Percentiles rank a stretch among this genome's conserved stretches.
Conservation (phyloP, 2,797 vertebrate species). For the Orientallactaga sibirica region DNA sequence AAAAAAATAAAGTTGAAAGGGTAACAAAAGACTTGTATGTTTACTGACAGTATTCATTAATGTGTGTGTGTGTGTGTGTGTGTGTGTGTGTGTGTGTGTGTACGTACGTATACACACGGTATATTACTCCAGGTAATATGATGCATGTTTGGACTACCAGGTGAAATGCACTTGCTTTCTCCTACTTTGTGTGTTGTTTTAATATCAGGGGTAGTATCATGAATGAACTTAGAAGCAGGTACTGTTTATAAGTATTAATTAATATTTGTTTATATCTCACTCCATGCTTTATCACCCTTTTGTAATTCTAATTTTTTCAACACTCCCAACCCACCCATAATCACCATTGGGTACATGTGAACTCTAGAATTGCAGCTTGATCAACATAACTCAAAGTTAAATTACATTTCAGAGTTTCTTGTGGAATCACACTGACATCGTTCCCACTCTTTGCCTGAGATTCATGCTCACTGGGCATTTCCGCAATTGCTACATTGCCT, state of each 20-base stretch:
- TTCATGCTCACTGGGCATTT: background rate
- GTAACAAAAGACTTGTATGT: background rate
- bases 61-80: background rate
- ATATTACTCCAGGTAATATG: background rate
- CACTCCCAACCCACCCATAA: background rate
- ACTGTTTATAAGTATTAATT: background rate
- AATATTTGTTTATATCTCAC: background rate
- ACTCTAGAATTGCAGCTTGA: background rate
- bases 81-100: too few relatives aligned
- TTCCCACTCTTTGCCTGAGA: background rate
- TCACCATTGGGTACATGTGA: background rate
- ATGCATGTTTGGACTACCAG: background rate
- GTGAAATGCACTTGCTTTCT: background rate
- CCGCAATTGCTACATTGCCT: background rate
- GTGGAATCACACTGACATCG: background rate
- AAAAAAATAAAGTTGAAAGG: background rate
- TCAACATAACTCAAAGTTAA: background rate
- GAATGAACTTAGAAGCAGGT: background rate
- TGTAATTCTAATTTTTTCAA: background rate
- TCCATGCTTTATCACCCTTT: background rate
- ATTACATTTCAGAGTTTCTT: background rate
- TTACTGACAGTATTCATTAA: background rate
- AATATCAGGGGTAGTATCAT: background rate
- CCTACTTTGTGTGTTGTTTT: background rate
- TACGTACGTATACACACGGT: background rate